Base-by-base conservation (phyloP, 2,797 vertebrate species). In the Lacerta agilis region DNA sequence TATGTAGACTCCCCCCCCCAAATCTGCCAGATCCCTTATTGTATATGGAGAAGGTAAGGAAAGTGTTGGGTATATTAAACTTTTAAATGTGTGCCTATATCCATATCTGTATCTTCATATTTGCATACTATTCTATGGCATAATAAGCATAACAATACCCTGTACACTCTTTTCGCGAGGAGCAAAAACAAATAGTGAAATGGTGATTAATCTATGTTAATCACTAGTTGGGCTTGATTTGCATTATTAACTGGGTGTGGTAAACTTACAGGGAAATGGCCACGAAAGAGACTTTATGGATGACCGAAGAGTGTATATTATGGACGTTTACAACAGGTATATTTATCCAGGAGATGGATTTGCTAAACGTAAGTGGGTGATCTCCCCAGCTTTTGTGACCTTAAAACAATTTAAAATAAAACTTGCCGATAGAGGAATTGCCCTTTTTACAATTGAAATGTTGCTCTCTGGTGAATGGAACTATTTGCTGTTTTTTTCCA, bases 251-350 rank as follows among this genome's bases (percentile, higher is more conserved):
- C 80, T 88, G 67, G 89, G 10, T 76, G 1, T 90, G 79, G 90
- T 86, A 89, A 90, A 92, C 72, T 83, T 89, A 13, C 92, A 99
- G 99, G 99, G 99, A 93, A 99, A 99, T 45, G 99, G 99, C 91
- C 99, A 99, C 0, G 99, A 98, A 90, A 97, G 98, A 0, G 99
- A 99, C 96, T 99, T 99, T 87, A 95, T 99, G 97, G 97, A 97
- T 3, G 99, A 99, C 94, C 95, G 92, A 58, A 97, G 98, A 0
- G 98, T 99, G 33, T 99, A 98, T 92, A 99, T 99, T 91, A 98
- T 99, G 99, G 99, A 99, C 33, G 98, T 97, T 45, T 99, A 99
- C 93, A 99, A 99, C 90, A 97, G 98, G 85, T 97, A 98, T 86
- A 99, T 99, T 95, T 99, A 99, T 92, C 99, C 99, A 0, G 97